These are phyloP conservation scores for Glyphotaelius pellucidus DNA, from an alignment of 2,888 invertebrate genomes.

Conservation along the genomic window DNA sequence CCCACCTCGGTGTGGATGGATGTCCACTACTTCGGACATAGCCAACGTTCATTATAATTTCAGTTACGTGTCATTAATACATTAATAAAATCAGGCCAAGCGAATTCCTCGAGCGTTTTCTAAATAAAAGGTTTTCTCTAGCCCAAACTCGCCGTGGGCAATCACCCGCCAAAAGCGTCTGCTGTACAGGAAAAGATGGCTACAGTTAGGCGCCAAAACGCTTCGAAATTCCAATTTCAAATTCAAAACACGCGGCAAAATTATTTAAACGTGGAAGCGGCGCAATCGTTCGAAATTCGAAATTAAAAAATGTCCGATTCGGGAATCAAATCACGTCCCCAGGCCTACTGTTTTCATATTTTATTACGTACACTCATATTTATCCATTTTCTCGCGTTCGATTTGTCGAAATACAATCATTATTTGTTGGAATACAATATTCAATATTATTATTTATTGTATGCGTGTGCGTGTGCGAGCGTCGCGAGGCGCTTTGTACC, in stretches of 20 bases:
- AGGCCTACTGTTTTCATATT: constrained; percentile 46
- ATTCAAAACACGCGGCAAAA: constrained; percentile 60
- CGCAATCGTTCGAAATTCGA: constrained; percentile 61
- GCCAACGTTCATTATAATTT: background rate
- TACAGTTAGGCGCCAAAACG: constrained; percentile 62
- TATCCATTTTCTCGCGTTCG: constrained; percentile 34
- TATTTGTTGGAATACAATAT: background rate
- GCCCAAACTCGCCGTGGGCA: background rate
- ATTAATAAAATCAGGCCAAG: background rate
- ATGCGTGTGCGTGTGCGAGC: background rate
- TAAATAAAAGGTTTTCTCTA: constrained; percentile 10
- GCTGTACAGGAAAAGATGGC: constrained; percentile 52
- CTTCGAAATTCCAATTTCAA: constrained; percentile 50
- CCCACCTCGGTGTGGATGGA: background rate
- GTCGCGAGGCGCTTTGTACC: background rate
- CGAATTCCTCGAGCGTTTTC: constrained; percentile 12
- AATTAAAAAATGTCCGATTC: constrained; percentile 54
- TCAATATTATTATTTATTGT: background rate
- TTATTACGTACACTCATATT: constrained; percentile 36
- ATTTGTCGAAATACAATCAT: constrained; percentile 10
- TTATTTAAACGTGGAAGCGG: constrained; percentile 61
- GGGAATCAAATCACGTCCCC: constrained; percentile 47
- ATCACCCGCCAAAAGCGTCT: constrained; percentile 14
- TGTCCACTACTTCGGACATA: background rate
- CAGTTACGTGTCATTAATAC: background rate